Base-by-base conservation (phyloP, 2,888 invertebrate genomes). In the Drosophila picticornis region DNA sequence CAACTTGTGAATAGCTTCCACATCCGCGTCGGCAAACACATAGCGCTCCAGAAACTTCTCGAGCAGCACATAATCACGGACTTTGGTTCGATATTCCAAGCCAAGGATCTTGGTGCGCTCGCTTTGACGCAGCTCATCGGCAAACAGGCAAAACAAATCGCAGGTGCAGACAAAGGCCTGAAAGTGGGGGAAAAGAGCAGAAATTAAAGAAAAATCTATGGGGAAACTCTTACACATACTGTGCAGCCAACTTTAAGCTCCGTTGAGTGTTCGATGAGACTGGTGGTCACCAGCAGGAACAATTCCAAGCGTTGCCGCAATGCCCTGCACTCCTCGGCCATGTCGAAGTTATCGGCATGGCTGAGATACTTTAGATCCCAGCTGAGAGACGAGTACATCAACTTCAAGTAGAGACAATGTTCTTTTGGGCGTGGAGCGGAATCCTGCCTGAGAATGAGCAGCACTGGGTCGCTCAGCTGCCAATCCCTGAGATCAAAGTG, bases 91-190 rank as follows among this genome's bases (percentile, higher is more conserved):
- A 58, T 76, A 82, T 4, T 69, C 63, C 62, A 82, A 13, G 0
- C 51, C 13, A 1, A 29, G 40, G 0, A 72, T 10, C 7, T 22
- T 1, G 1, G 9, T 0, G 5, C 2, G 16, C 11, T 40, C 0
- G 19, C 19, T 51, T 11, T 13, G 25, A 4, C 48, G 60, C 67
- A 74, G 19, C 4, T 40, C 7, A 19, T 66, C 31, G 9, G 72
- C 59, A 19, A 78, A 82, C 0, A 88, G 31, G 7, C 84, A 46
- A 1, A 74, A 51, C 0, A 86, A 53, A 60, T 86, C 88, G 16
- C 88, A 88, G 2, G 31, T n/a, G 4, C 40, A 73, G 29, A 36
- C 34, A 48, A 73, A 77, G 19, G 70, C 70, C 85, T 88, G 27
- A 4, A 58, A 51, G 10, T 9, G 2, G 7, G 0, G 31, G 16